A percentile compares a stretch with the other conserved stretches of the same genome.
phyloP scores from a whole-genome alignment of 2,888 invertebrate genomes.

The Tanypteryx hageni region DNA sequence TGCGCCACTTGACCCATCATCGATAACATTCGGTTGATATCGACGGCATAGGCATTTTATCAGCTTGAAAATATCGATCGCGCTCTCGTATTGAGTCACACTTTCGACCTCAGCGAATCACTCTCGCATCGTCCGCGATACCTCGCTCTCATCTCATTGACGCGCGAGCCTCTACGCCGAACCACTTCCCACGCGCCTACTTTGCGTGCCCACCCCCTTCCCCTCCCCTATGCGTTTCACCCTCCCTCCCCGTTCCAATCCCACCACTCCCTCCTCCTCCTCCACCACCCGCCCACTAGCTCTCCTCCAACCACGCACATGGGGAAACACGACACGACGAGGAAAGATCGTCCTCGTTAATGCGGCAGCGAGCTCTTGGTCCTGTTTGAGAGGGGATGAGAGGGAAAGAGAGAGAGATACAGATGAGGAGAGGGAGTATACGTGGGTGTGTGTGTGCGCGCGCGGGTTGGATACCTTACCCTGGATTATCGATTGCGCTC shows the following conservation, averaged over 20 bases:
- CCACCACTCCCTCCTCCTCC: too few relatives aligned
- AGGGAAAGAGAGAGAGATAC: background rate
- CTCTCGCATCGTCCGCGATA: background rate
- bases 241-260: too few relatives aligned
- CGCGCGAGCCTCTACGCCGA: background rate
- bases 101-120: background rate
- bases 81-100: background rate
- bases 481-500: constrained; percentile 53
- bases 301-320: background rate
- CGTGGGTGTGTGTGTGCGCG: background rate
- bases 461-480: constrained; percentile 48
- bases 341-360: background rate
- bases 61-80: background rate
- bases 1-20: background rate
- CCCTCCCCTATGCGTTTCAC: background rate
- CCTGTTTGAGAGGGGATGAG: background rate
- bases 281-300: background rate
- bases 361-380: background rate
- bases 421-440: background rate
- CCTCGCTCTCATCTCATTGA: too few relatives aligned
- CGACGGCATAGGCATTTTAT: background rate
- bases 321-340: background rate
- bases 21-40: background rate
- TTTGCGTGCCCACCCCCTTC: background rate
- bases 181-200: background rate